Evolutionary conservation across 2,888 invertebrate species (phyloP), one percentile per base, ranked within the genome.

Genomic region (Athrips mouffetella): DNA sequence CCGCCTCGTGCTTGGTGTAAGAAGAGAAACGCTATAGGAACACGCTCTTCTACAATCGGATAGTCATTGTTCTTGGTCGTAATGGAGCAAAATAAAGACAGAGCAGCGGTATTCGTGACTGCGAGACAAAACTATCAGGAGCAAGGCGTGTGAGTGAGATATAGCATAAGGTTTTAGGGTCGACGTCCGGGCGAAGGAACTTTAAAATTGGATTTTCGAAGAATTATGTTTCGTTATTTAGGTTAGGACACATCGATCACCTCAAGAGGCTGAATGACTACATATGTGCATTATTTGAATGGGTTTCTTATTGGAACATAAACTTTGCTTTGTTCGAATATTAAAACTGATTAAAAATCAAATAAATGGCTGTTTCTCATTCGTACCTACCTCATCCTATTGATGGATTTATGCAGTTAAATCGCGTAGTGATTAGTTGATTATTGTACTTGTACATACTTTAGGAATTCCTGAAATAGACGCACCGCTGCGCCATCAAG

Each of bases 31-130:
- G 79, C 63, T 80, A 82, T 80, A 84, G 68, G 64, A 72, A 70
- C 67, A 65, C 62, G 62, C 62, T 75, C 25, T n/a, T 58, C 77
- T 80, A 80, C 80, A 80, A 70, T 70, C 76, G 65, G 73, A 81
- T 79, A 82, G 76, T 83, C 81, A 87, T 88, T 88, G 88, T 88
- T 88, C 87, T 87, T 86, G 78, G 74, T 70, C 71, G 80, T 85
- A 84, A 85, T 87, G 84, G 85, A 83, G 82, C 83, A 85, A 85
- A 87, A 85, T 86, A 85, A 85, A 87, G 85, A 80, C 83, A 80
- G 83, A 81, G 76, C 84, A 85, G 86, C 83, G 84, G 86, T 84
- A 82, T 82, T 87, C 88, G 87, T 87, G 87, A 86, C 82, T 79
- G 73, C 60, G 87, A 85, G 82, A 86, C 70, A 58, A 68, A 79